phyloP scores from a whole-genome alignment of 2,113 vertebrate species.

The Cryptomyrus ogoouensis region DNA sequence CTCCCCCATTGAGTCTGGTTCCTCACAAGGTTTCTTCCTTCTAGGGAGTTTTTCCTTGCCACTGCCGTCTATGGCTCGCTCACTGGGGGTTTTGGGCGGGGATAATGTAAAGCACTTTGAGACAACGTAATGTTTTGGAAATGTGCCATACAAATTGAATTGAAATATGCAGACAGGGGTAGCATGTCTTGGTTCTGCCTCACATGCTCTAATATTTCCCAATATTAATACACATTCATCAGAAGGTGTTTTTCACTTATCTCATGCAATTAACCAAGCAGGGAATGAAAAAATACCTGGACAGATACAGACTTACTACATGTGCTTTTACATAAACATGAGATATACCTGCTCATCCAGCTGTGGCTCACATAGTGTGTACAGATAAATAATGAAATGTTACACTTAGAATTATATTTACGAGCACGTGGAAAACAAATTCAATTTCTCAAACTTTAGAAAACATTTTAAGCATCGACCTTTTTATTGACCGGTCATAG shows the following conservation, averaged over 20 bases:
- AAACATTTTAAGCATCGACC: not conserved
- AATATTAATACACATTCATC: conserved; percentile 26
- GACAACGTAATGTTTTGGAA: not conserved
- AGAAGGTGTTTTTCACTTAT: conserved; percentile 18
- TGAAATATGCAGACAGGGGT: not conserved
- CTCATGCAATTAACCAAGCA: not conserved
- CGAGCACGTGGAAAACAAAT: not conserved
- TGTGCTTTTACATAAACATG: not conserved
- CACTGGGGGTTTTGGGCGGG: no score
- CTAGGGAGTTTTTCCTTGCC: not conserved
- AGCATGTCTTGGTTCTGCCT: conserved; percentile 14
- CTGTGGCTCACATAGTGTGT: not conserved
- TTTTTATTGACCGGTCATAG: not conserved
- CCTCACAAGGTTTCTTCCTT: not conserved
- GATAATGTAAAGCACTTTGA: not conserved
- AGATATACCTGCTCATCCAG: not conserved
- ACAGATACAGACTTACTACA: not conserved
- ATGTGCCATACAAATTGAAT: not conserved
- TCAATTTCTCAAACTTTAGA: not conserved
- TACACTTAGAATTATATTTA: not conserved
- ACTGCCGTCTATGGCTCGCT: not conserved
- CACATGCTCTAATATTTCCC: not conserved
- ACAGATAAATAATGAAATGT: not conserved
- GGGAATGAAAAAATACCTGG: not conserved
- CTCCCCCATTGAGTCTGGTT: not conserved